Conservation (phyloP, 2,888 invertebrate species). For the Gryllus longicercus region DNA sequence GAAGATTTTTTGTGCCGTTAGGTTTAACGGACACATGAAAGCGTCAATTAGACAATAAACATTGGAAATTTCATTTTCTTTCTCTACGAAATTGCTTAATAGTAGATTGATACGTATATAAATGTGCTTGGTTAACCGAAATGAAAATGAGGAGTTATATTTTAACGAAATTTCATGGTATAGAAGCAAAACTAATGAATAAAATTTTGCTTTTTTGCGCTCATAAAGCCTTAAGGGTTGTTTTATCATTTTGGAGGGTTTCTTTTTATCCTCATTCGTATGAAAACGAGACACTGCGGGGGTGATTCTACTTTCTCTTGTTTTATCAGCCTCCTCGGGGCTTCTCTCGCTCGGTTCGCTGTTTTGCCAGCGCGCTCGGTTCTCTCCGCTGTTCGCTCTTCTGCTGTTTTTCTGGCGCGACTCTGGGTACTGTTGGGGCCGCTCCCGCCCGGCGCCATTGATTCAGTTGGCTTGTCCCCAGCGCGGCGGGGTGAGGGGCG, state of each 20-base stretch:
- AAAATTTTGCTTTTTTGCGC: conserved; percentile 22
- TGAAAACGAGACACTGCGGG: conserved; percentile 17
- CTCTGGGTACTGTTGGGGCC: conserved; percentile 30
- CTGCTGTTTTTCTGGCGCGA: conserved; percentile 35
- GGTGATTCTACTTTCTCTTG: conserved; percentile 28
- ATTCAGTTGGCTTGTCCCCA: conserved; percentile 32
- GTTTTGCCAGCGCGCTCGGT: not conserved
- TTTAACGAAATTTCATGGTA: no score
- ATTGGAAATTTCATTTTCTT: no score
- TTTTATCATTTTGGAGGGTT: conserved; percentile 27
- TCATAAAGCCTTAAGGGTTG: conserved; percentile 22
- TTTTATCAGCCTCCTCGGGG: conserved; percentile 25
- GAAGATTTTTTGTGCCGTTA: conserved; percentile 17
- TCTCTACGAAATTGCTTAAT: no score
- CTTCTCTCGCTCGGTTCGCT: conserved; percentile 25
- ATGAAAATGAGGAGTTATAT: no score
- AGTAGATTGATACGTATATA: no score
- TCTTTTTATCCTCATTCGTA: conserved; percentile 18
- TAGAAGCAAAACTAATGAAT: not conserved
- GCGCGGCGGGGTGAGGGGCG: conserved; percentile 19
- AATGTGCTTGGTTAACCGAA: no score
- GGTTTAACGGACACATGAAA: conserved; percentile 8
- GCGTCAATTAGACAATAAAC: not conserved
- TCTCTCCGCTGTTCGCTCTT: conserved; percentile 31
- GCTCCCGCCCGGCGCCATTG: conserved; percentile 33